Percentiles rank a stretch among this genome's conserved stretches.
Evolutionary conservation across 2,888 invertebrate species (phyloP).

Genomic region (Nysson spinosus): DNA sequence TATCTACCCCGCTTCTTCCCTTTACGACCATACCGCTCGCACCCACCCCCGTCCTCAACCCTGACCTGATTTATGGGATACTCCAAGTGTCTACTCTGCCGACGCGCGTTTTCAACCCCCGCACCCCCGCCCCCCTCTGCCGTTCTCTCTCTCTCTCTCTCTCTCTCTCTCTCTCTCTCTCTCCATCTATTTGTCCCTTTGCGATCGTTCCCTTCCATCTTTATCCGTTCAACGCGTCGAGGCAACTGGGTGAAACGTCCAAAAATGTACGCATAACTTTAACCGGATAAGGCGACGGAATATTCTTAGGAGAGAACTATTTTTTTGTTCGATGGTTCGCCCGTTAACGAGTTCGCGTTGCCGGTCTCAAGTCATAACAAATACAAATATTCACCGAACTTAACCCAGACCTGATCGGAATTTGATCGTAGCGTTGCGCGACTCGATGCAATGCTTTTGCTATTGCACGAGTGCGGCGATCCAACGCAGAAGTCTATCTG

Average conservation of each 20-base stretch:
- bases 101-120: conserved; percentile 54
- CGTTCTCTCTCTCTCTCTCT: background rate
- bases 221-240: background rate
- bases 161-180: conserved; percentile 12
- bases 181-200: conserved; percentile 4
- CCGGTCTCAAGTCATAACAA: too few relatives aligned
- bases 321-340: too few relatives aligned
- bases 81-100: conserved; percentile 79
- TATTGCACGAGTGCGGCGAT: background rate
- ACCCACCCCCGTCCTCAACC: conserved; percentile 74
- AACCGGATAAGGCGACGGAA: too few relatives aligned
- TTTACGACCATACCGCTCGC: conserved; percentile 65
- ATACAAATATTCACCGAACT: background rate
- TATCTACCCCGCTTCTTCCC: conserved; percentile 61
- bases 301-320: too few relatives aligned
- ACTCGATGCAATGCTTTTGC: conserved; percentile 1
- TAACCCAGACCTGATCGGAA: too few relatives aligned
- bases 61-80: conserved; percentile 82
- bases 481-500: conserved; percentile 22
- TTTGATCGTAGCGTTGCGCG: too few relatives aligned
- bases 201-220: background rate
- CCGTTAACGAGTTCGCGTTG: too few relatives aligned
- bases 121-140: conserved; percentile 5
- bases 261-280: too few relatives aligned
- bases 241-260: too few relatives aligned